A percentile compares a stretch with the other conserved stretches of the same genome.
Evolutionary conservation across 1,140 invertebrate species (phyloP).

Genomic region (Phenacoccus solenopsis): DNA sequence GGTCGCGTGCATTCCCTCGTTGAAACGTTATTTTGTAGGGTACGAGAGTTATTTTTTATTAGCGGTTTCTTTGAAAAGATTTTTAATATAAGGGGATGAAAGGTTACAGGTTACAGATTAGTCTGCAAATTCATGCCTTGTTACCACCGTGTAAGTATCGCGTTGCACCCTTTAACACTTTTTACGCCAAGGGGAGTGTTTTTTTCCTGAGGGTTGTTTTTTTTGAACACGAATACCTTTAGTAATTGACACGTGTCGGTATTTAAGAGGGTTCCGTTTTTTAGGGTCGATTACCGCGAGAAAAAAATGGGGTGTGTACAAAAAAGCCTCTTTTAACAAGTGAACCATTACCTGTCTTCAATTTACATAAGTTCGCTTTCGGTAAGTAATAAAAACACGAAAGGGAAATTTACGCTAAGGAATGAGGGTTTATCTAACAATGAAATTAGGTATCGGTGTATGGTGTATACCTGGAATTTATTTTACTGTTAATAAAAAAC

Average conservation of each 20-base stretch:
- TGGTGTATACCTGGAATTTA: too few species aligned
- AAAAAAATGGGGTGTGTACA: neutral
- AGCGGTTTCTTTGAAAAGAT: neutral
- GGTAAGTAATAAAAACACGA: neutral
- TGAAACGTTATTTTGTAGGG: neutral
- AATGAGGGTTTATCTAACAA: too few species aligned
- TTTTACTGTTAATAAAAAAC: too few species aligned
- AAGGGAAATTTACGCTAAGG: neutral
- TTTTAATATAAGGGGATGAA: neutral
- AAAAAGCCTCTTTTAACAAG: neutral
- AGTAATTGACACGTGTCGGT: neutral
- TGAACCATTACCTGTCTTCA: neutral
- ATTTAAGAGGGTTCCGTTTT: neutral
- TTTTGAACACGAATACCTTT: neutral
- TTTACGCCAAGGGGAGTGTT: neutral
- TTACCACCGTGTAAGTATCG: neutral
- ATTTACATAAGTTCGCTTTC: neutral
- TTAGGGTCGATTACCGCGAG: neutral
- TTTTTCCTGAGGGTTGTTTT: neutral
- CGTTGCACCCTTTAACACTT: neutral
- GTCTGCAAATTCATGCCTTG: constrained; percentile 1
- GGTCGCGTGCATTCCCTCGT: too few species aligned
- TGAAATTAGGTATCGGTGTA: too few species aligned
- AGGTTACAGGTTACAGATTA: constrained; percentile 1
- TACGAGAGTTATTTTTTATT: neutral